These are phyloP conservation scores for Anseranas semipalmata DNA, from an alignment of 2,113 vertebrate genomes.

Conservation along the genomic window DNA sequence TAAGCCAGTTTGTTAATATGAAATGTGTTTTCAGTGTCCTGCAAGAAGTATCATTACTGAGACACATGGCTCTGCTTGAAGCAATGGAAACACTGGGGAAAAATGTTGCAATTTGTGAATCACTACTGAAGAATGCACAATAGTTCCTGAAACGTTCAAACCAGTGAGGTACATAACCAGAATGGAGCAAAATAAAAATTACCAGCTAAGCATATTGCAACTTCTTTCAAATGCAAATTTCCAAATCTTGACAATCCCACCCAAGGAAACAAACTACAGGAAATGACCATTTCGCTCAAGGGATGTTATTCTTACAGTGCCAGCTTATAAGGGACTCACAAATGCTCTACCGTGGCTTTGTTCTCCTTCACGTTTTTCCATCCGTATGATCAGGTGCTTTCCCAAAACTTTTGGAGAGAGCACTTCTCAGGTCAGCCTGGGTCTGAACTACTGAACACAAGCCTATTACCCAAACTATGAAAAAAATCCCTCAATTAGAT, in stretches of 20 bases:
- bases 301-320: background rate
- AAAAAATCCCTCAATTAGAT: background rate
- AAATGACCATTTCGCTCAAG: background rate
- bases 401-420: background rate
- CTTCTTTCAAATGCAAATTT: background rate
- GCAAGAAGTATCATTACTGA: background rate
- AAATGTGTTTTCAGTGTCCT: background rate
- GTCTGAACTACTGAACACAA: background rate
- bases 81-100: background rate
- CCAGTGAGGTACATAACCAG: background rate
- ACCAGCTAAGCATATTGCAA: background rate
- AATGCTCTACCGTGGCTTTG: background rate
- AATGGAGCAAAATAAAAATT: background rate
- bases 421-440: background rate
- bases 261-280: background rate
- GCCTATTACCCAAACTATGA: background rate
- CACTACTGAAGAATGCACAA: background rate
- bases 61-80: background rate
- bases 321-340: background rate
- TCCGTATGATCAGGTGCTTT: accelerated
- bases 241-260: background rate
- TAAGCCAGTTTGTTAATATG: background rate
- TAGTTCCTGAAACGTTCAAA: background rate
- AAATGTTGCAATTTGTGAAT: background rate
- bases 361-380: background rate